A percentile compares a stretch with the other conserved stretches of the same genome.
phyloP scores from a whole-genome alignment of 2,797 vertebrate genomes.

The Lagorchestes hirsutus region DNA sequence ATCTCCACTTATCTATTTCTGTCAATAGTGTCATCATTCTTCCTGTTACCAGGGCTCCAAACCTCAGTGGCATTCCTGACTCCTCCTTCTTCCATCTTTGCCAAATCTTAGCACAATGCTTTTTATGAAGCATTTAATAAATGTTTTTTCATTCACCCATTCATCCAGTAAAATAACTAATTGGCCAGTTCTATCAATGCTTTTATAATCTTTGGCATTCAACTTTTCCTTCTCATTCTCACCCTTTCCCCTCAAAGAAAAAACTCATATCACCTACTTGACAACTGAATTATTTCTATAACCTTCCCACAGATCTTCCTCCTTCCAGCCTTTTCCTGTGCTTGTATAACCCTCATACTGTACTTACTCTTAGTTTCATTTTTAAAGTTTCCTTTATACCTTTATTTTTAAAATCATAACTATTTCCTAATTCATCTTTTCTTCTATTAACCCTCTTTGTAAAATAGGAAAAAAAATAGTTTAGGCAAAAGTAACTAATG shows the following conservation, averaged over 20 bases:
- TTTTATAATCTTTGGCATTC: neutral
- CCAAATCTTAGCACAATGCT: neutral
- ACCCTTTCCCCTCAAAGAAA: neutral
- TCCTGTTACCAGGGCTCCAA: neutral
- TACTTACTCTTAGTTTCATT: neutral
- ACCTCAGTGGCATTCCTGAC: neutral
- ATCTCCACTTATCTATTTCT: neutral
- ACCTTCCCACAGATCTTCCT: neutral
- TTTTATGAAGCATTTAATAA: neutral
- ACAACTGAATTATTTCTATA: neutral
- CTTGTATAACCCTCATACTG: neutral
- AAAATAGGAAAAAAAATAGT: neutral
- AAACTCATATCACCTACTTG: neutral
- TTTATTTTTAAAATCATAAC: neutral
- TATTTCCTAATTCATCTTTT: neutral
- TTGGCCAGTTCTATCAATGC: neutral
- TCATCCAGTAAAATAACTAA: neutral
- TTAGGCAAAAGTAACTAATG: neutral
- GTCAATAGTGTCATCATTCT: neutral
- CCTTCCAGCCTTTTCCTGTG: neutral
- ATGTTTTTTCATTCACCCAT: neutral
- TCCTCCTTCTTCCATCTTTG: neutral
- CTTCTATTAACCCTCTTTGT: neutral
- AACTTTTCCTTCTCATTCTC: neutral
- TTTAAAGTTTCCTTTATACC: neutral